Percentiles rank a stretch among this genome's conserved stretches.
These are phyloP conservation scores for Sus cebifrons DNA, from an alignment of 2,797 vertebrate genomes.

Conservation along the genomic window DNA sequence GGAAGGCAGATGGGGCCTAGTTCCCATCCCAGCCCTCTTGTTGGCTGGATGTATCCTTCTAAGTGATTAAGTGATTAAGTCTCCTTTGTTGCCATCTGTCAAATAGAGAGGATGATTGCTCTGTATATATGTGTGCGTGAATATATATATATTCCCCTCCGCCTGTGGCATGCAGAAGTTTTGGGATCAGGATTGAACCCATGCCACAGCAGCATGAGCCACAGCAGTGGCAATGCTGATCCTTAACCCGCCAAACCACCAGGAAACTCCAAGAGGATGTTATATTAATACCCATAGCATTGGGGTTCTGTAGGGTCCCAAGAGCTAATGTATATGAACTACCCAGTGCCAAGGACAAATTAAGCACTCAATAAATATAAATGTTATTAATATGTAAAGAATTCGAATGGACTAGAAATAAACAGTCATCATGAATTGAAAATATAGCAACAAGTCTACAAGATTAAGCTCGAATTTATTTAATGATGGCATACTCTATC, in stretches of 20 bases:
- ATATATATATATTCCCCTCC: too few relatives aligned
- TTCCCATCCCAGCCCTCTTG: not conserved
- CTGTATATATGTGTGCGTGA: too few relatives aligned
- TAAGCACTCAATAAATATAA: not conserved
- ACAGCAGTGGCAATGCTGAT: too few relatives aligned
- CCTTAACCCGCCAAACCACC: too few relatives aligned
- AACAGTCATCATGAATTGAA: not conserved
- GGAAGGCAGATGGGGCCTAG: not conserved
- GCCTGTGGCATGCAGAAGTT: too few relatives aligned
- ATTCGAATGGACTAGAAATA: not conserved
- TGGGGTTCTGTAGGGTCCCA: not conserved
- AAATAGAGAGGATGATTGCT: not conserved
- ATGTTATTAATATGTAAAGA: not conserved
- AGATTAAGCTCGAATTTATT: constrained; percentile 47
- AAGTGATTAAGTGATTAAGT: not conserved
- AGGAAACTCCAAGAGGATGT: not conserved
- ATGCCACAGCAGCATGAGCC: too few relatives aligned
- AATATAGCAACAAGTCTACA: not conserved
- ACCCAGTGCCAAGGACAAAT: not conserved
- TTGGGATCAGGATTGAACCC: too few relatives aligned
- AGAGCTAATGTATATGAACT: not conserved
- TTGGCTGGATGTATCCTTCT: not conserved
- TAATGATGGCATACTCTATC: not conserved
- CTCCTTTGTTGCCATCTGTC: not conserved
- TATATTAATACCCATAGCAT: not conserved